Evolutionary conservation across 2,113 vertebrate genomes (phyloP).

Genomic region (Gasterosteus nipponicus): DNA sequence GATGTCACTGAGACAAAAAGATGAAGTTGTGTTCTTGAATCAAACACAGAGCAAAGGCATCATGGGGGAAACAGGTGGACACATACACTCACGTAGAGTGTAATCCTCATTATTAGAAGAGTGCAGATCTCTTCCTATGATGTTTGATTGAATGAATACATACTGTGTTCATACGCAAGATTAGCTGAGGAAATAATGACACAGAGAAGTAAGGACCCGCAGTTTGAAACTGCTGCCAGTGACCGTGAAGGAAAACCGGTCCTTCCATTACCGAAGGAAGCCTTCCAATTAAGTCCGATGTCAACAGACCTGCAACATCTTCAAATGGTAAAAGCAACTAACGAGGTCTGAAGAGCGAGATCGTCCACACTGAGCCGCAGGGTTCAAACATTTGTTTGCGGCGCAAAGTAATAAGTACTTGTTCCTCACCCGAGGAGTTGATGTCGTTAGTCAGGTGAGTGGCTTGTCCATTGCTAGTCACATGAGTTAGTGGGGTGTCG

Average conservation of each 20-base stretch:
- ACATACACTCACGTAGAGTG: background rate
- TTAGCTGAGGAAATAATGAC: background rate
- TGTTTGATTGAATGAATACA: background rate
- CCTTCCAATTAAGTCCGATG: background rate
- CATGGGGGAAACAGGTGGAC: background rate
- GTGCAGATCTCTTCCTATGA: background rate
- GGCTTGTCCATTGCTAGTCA: no score
- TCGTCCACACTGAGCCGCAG: no score
- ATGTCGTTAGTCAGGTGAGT: no score
- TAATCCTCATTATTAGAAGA: background rate
- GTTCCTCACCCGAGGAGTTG: no score
- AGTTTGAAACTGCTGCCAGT: background rate
- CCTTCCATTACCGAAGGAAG: background rate
- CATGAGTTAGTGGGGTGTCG: no score
- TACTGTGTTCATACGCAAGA: background rate
- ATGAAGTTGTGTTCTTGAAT: constrained; percentile 9
- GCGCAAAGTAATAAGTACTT: no score
- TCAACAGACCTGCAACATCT: background rate
- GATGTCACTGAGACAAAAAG: background rate
- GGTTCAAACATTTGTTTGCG: no score
- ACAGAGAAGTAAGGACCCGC: background rate
- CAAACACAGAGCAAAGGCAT: background rate
- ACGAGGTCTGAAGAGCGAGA: background rate
- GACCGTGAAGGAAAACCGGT: background rate
- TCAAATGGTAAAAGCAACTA: background rate